phyloP scores from a whole-genome alignment of 2,888 invertebrate species.

The Conistra vaccinii region DNA sequence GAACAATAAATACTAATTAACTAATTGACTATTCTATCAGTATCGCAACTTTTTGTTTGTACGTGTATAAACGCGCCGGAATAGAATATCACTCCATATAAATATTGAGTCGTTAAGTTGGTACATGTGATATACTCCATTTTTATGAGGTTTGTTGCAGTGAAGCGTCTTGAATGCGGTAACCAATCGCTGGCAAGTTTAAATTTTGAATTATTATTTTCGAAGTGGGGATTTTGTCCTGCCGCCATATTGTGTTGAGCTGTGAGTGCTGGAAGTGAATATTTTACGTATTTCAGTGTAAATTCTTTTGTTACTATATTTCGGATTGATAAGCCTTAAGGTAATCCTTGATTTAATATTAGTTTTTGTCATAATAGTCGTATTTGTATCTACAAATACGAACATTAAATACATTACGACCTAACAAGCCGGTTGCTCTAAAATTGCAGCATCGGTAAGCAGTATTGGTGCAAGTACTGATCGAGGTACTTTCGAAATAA shows the following conservation, averaged over 20 bases:
- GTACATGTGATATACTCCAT: not conserved
- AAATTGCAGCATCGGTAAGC: slow-evolving; percentile 62
- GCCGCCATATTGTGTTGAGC: slow-evolving; percentile 90
- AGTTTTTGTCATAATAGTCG: slow-evolving; percentile 83
- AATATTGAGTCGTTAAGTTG: slow-evolving; percentile 48
- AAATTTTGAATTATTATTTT: slow-evolving; percentile 87
- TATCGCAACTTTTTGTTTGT: slow-evolving; percentile 10
- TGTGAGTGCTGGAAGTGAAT: slow-evolving; percentile 89
- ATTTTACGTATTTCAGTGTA: slow-evolving; percentile 83
- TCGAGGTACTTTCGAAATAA: slow-evolving; percentile 27
- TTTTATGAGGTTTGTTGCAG: slow-evolving; percentile 67
- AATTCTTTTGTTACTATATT: slow-evolving; percentile 81
- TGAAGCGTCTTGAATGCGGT: slow-evolving; percentile 83
- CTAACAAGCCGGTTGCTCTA: slow-evolving; percentile 62
- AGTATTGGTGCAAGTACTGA: slow-evolving; percentile 40
- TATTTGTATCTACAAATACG: slow-evolving; percentile 46
- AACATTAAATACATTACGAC: slow-evolving; percentile 54
- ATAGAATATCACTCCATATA: slow-evolving; percentile 67
- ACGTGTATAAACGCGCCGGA: not conserved
- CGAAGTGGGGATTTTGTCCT: slow-evolving; percentile 88
- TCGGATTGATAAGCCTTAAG: slow-evolving; percentile 86
- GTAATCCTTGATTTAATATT: slow-evolving; percentile 81
- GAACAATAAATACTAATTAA: no score
- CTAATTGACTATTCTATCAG: not conserved
- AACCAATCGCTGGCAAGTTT: slow-evolving; percentile 82